Percentiles rank a stretch among this genome's conserved stretches.
phyloP scores from a whole-genome alignment of 2,797 vertebrate species.

The Gymnothorax reevesii region DNA sequence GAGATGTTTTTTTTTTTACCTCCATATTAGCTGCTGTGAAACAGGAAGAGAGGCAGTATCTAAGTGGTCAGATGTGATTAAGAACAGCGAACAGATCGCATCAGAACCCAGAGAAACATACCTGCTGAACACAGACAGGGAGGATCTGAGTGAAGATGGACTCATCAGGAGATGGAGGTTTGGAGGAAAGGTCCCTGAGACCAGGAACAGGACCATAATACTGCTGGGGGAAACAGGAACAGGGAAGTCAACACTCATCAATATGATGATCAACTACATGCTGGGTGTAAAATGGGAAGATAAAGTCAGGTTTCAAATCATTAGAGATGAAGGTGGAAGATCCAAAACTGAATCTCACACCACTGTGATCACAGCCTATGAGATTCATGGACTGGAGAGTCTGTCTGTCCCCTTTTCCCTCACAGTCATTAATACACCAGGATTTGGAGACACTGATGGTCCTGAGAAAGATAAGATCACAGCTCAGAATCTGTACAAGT shows the following conservation, averaged over 20 bases:
- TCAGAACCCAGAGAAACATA: too few species aligned
- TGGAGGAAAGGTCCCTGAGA: too few species aligned
- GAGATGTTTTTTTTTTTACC: too few species aligned
- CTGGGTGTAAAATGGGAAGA: constrained; percentile 36
- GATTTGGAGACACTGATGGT: neutral
- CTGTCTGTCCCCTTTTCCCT: constrained; percentile 37
- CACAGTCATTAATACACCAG: constrained; percentile 20
- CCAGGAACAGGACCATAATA: too few species aligned
- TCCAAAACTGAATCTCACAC: constrained; percentile 33
- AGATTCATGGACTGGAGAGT: constrained; percentile 27
- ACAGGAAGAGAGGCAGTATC: too few species aligned
- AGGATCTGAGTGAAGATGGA: too few species aligned
- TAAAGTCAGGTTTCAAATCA: constrained; percentile 34
- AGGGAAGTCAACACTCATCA: neutral
- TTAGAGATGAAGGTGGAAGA: neutral
- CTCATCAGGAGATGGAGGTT: too few species aligned
- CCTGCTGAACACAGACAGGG: too few species aligned
- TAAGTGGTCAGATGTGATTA: too few species aligned
- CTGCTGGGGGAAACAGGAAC: too few species aligned
- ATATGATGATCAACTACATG: constrained; percentile 36
- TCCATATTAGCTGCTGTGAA: too few species aligned
- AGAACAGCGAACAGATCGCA: too few species aligned
- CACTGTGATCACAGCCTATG: constrained; percentile 32
- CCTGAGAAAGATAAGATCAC: constrained; percentile 23
- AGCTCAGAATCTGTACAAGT: constrained; percentile 16